Percentiles rank a stretch among this genome's conserved stretches.
These are phyloP conservation scores for Lithophane semibrunnea DNA, from an alignment of 2,888 invertebrate species.

Conservation along the genomic window DNA sequence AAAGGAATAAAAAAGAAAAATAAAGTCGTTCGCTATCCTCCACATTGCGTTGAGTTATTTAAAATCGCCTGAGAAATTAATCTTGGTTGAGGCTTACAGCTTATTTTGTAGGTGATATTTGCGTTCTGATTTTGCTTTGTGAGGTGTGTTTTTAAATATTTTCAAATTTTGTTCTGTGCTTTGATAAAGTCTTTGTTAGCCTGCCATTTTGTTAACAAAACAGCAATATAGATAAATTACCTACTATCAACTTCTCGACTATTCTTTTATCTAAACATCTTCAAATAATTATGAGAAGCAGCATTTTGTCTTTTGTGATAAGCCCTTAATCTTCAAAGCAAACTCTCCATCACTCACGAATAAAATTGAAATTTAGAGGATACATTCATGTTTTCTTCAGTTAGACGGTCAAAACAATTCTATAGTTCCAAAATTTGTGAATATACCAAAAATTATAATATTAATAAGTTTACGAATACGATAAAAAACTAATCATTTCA, in stretches of 20 bases:
- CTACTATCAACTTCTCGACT: neutral
- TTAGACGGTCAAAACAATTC: conserved; percentile 16
- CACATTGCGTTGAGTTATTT: conserved; percentile 71
- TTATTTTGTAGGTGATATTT: conserved; percentile 50
- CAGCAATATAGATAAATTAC: neutral
- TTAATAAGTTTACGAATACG: conserved; percentile 32
- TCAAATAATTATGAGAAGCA: neutral
- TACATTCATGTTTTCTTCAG: conserved; percentile 1
- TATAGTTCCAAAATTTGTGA: neutral
- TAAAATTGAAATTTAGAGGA: neutral
- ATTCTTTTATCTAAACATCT: neutral
- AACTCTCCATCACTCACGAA: neutral
- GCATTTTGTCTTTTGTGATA: neutral
- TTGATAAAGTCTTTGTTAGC: neutral
- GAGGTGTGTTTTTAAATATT: neutral
- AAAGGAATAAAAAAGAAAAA: conserved; percentile 68
- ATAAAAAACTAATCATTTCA: conserved; percentile 26
- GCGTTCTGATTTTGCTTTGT: conserved; percentile 24
- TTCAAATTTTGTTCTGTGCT: neutral
- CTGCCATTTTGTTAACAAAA: neutral
- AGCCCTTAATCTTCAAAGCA: neutral
- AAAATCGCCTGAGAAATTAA: conserved; percentile 67
- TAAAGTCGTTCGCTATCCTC: conserved; percentile 64
- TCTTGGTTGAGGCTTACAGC: conserved; percentile 54
- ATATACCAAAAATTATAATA: conserved; percentile 33